Evolutionary conservation across 2,888 invertebrate species (phyloP).

Genomic region (Lasioglossum leucozonium): DNA sequence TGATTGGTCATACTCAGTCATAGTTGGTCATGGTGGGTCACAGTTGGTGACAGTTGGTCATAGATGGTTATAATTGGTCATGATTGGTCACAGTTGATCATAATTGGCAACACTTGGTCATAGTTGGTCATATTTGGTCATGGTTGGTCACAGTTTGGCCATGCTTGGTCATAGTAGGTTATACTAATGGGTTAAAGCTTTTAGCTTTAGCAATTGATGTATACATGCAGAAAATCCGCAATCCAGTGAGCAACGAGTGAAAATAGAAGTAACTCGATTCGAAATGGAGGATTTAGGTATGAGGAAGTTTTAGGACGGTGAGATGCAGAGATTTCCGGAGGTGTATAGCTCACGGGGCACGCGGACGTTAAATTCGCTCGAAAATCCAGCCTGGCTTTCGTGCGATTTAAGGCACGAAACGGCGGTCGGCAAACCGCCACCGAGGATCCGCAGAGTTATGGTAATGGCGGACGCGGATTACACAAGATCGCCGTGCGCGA

Average conservation of each 20-base stretch:
- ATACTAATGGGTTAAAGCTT: no score
- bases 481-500: constrained; percentile 70
- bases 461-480: constrained; percentile 75
- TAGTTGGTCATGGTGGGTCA: no score
- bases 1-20: no score
- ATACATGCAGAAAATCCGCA: no score
- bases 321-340: constrained; percentile 58
- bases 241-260: neutral
- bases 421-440: constrained; percentile 44
- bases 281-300: neutral
- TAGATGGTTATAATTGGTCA: no score
- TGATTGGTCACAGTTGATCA: no score
- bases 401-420: constrained; percentile 74
- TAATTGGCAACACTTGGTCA: no score
- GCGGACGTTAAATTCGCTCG: constrained; percentile 60
- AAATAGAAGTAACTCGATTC: neutral
- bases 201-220: no score
- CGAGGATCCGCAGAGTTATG: constrained; percentile 73
- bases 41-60: no score
- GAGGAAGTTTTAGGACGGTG: constrained; percentile 14
- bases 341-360: constrained; percentile 52
- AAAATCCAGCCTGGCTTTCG: constrained; percentile 67
- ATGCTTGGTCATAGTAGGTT: no score
- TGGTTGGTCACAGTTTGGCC: no score
- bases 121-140: no score